Evolutionary conservation across 2,888 invertebrate species (phyloP), one percentile per base, ranked within the genome.

Genomic region (Anthrax anthrax): DNA sequence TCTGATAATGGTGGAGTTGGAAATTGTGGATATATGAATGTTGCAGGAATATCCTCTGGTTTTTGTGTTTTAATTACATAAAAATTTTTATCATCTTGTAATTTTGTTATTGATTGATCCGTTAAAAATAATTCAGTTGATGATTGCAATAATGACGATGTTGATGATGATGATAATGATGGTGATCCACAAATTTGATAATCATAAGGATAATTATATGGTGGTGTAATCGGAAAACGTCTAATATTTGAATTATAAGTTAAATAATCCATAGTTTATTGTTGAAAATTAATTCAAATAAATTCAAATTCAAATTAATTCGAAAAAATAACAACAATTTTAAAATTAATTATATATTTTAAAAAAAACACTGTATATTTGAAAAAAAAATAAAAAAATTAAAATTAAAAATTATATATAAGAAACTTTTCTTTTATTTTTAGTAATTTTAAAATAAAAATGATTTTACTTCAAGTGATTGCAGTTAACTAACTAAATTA

Each of bases 1-100:
- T 34, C 42, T 10, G 52, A 47, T n/a, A 46, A 42, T 46, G 56
- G 56, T n/a, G 56, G 56, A 16, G 56, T 53, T 47, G 56, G 56
- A 51, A 56, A 56, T 36, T 50, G 47, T 34, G 50, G 49, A 42
- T 51, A 51, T 14, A 23, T 8, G 2, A n/a, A n/a, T 36, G 29
- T 32, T 32, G 6, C 12, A 12, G 3, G 3, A 41, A 34, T 42
- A 39, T 47, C 47, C 39, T 42, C 38, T 37, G 9, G 9, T 4
- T 32, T 9, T 32, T 39, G 18, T 46, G 40, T 40, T n/a, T n/a
- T n/a, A n/a, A 40, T 38, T 17, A 27, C 16, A 18, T 27, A 14
- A 18, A 19, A 32, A 40, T 39, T 14, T 43, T 19, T 43, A 14
- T 45, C 46, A 42, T 51, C 47, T 32, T 34, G 39, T 43, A 45